Conservation (phyloP, 2,888 invertebrate species). For the Ditylenchus weischeri region DNA sequence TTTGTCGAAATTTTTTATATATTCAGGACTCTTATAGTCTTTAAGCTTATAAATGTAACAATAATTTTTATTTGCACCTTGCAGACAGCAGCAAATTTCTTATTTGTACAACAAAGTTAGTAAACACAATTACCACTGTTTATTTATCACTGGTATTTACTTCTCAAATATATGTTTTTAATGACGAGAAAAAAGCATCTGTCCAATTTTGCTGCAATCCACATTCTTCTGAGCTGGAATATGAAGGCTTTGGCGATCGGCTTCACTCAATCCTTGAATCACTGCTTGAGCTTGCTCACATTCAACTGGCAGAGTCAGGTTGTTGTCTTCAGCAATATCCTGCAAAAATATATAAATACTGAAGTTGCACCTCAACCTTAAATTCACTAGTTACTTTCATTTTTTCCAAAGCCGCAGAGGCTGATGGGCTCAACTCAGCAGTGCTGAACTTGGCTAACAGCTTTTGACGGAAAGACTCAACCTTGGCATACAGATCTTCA, state of each 20-base stretch:
- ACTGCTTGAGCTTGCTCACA: neutral
- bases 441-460: neutral
- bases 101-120: too few relatives aligned
- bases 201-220: conserved; percentile 4
- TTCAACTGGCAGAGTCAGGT: neutral
- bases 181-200: neutral
- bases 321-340: neutral
- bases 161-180: too few relatives aligned
- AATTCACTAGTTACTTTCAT: neutral
- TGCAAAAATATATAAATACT: neutral
- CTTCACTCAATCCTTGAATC: conserved; percentile 1
- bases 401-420: neutral
- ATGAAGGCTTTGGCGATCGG: neutral
- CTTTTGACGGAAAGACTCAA: neutral
- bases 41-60: too few relatives aligned
- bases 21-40: too few relatives aligned
- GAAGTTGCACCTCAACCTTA: neutral
- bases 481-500: neutral
- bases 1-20: too few relatives aligned
- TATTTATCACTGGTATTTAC: too few relatives aligned
- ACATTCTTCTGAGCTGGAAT: neutral
- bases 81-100: too few relatives aligned
- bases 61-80: too few relatives aligned
- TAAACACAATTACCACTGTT: too few relatives aligned
- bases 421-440: neutral